These are phyloP conservation scores for Orientallactaga bullata DNA, from an alignment of 2,113 vertebrate species.

Conservation along the genomic window DNA sequence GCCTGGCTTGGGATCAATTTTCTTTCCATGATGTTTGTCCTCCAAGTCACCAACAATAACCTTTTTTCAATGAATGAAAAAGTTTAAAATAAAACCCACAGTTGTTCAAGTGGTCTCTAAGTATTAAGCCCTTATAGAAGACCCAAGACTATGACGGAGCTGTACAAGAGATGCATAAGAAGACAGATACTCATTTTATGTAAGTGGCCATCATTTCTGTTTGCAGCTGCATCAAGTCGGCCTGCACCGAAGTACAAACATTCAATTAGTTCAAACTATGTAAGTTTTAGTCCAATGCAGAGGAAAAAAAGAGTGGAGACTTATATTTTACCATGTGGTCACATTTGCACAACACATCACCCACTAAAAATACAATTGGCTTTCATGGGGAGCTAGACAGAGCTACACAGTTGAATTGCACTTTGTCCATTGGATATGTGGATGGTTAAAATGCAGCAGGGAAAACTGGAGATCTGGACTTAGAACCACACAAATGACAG, in stretches of 20 bases:
- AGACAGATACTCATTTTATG: not conserved
- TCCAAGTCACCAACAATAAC: not conserved
- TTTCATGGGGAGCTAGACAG: conserved; percentile 47
- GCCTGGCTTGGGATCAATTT: not conserved
- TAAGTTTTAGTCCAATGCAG: not conserved
- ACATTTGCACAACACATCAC: conserved; percentile 14
- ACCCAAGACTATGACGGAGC: not conserved
- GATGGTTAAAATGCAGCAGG: not conserved
- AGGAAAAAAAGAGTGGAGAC: conserved; percentile 18
- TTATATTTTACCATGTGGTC: conserved; percentile 2
- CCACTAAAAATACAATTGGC: conserved; percentile 41
- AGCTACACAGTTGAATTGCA: not conserved
- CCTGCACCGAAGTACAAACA: not conserved
- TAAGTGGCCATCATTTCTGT: not conserved
- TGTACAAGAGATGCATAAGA: not conserved
- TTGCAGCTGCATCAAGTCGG: not conserved
- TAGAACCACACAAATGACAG: not conserved
- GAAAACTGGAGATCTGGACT: not conserved
- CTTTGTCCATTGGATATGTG: not conserved
- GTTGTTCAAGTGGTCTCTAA: not conserved
- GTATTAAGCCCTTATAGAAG: not conserved
- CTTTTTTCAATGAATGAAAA: not conserved
- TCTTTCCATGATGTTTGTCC: not conserved
- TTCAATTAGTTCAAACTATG: not conserved
- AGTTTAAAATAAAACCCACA: not conserved